phyloP scores from a whole-genome alignment of 1,140 invertebrate genomes.

The Gryllus bimaculatus region DNA sequence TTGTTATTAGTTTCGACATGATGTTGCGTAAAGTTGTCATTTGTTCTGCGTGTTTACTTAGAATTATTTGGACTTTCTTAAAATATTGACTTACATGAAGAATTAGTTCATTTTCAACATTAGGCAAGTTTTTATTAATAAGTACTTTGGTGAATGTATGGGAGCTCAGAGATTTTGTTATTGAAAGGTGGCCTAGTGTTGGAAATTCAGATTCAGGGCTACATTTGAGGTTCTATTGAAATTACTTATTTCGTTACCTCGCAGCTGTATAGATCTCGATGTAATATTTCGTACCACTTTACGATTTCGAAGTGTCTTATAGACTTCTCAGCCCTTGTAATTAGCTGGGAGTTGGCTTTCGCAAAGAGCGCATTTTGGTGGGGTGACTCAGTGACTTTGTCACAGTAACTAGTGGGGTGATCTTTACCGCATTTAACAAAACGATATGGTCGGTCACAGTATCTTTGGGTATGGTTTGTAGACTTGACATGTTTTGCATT shows the following conservation, averaged over 20 bases:
- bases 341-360: conserved; percentile 31
- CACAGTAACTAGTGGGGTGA: conserved; percentile 25
- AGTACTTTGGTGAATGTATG: not conserved
- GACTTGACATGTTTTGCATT: conserved; percentile 32
- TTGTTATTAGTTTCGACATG: not conserved
- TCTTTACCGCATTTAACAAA: conserved; percentile 21
- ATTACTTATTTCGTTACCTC: too few species aligned
- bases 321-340: conserved; percentile 31
- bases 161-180: too few species aligned
- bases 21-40: not conserved
- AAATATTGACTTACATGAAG: not conserved
- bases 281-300: conserved; percentile 10
- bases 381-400: conserved; percentile 26
- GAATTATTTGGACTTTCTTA: not conserved
- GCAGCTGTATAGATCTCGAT: too few species aligned
- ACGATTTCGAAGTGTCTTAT: conserved; percentile 26
- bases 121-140: not conserved
- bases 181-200: too few species aligned
- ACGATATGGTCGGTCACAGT: conserved; percentile 27
- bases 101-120: not conserved
- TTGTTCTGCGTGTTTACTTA: not conserved
- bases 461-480: conserved; percentile 32
- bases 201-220: too few species aligned
- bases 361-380: conserved; percentile 31
- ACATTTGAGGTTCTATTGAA: too few species aligned